Evolutionary conservation across 2,113 vertebrate species (phyloP), one percentile per base, ranked within the genome.

Genomic region (Nibea albiflora): DNA sequence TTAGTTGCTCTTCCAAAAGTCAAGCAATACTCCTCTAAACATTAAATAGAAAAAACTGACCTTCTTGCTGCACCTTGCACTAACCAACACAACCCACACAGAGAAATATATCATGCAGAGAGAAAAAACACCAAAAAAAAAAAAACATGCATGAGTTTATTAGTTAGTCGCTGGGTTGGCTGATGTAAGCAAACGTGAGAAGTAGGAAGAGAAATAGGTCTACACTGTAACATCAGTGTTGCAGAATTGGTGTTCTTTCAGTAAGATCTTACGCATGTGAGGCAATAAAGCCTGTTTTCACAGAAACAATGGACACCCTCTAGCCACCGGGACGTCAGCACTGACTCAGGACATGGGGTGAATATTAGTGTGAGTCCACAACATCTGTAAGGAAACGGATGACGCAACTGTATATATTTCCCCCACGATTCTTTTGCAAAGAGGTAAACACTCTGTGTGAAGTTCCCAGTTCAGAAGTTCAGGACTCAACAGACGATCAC

Each of bases 341-440:
- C 42, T 71, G 77, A 84, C 72, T 56, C 39, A 39, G 76, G 74
- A 24, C 31, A 57, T n/a, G 49, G 76, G 56, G 73, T 83, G 62
- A 79, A 87, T 53, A 46, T 72, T 39, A 83, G 67, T 76, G 26
- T 39, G 42, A 68, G 46, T 65, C 66, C 46, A 70, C 20, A 83
- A 42, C 66, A 68, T 81, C 50, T 85, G 24, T 22, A 24, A 35
- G 16, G 20, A 15, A 64, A 24, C 20, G n/a, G 22, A 73, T 88
- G 76, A 88, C 86, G 78, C 70, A 88, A 83, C 22, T 65, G 6
- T 76, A 5, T 24, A 39, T 17, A 7, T 70, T 53, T 79, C n/a
- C 35, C 9, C n/a, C 24, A 31, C 47, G 15, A 9, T 46, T 74
- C 2, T 8, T 63, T 62, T 24, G 15, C 9, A 65, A 67, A 50